A percentile compares a stretch with the other conserved stretches of the same genome.
These are phyloP conservation scores for Leptocoma aspasia DNA, from an alignment of 2,113 vertebrate species.

Conservation along the genomic window DNA sequence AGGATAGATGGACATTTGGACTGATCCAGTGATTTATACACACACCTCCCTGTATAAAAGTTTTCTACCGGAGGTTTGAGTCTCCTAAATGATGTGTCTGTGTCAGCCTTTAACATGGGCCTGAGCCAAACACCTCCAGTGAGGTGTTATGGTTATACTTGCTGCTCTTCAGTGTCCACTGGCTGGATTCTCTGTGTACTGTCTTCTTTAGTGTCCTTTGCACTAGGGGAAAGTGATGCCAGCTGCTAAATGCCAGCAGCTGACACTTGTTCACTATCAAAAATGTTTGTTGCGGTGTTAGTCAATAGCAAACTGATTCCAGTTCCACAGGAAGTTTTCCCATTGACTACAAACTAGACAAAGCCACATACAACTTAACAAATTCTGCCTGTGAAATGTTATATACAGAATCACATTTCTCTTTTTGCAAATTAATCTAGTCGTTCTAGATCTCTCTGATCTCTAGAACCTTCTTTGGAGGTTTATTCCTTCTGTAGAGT, in stretches of 20 bases:
- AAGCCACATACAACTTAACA: not conserved
- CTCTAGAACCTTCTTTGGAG: not conserved
- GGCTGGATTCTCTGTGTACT: not conserved
- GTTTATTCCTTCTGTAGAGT: not conserved
- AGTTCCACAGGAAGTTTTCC: not conserved
- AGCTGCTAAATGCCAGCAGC: not conserved
- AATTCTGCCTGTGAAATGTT: not conserved
- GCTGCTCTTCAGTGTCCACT: not conserved
- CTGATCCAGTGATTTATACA: not conserved
- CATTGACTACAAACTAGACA: not conserved
- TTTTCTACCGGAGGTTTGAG: not conserved
- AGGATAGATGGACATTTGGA: not conserved
- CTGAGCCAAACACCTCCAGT: not conserved
- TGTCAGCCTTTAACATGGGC: not conserved
- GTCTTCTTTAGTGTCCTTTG: not conserved
- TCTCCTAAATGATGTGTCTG: not conserved
- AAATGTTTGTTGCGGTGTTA: not conserved
- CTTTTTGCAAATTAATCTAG: not conserved
- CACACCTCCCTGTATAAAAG: accelerated
- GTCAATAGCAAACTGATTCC: not conserved
- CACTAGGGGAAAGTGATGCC: not conserved
- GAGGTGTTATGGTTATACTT: not conserved
- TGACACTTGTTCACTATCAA: not conserved
- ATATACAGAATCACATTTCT: not conserved
- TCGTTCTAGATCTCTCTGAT: not conserved